Conservation (phyloP, 2,113 vertebrate genomes). For the Plecotus auritus region DNA sequence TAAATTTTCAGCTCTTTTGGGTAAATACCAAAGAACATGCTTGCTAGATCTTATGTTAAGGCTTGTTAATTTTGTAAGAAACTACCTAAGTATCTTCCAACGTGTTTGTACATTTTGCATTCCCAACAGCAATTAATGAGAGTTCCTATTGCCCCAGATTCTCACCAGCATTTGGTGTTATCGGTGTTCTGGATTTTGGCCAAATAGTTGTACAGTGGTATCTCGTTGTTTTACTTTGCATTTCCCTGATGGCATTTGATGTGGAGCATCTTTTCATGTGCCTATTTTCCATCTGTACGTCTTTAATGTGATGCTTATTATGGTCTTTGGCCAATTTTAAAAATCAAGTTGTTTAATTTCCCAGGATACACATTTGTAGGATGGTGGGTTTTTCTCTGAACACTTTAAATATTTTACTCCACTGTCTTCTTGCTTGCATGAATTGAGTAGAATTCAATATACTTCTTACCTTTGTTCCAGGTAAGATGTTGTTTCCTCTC, state of each 20-base stretch:
- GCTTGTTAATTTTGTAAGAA: not conserved
- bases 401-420: not conserved
- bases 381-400: not conserved
- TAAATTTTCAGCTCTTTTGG: not conserved
- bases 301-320: not conserved
- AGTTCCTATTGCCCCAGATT: not conserved
- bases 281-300: not conserved
- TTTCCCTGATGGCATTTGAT: not conserved
- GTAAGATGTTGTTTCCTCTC: not conserved
- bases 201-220: not conserved
- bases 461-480: not conserved
- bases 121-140: not conserved
- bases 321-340: not conserved
- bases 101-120: not conserved
- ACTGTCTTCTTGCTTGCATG: not conserved
- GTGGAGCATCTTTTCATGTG: not conserved
- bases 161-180: not conserved
- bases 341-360: not conserved
- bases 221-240: not conserved
- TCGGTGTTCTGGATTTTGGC: not conserved
- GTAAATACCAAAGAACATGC: not conserved
- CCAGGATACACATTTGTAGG: not conserved
- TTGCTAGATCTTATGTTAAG: not conserved
- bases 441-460: not conserved
- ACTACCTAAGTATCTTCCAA: not conserved